Evolutionary conservation across 1,140 invertebrate species (phyloP), one percentile per base, ranked within the genome.

Genomic region (Sycophila sp.): DNA sequence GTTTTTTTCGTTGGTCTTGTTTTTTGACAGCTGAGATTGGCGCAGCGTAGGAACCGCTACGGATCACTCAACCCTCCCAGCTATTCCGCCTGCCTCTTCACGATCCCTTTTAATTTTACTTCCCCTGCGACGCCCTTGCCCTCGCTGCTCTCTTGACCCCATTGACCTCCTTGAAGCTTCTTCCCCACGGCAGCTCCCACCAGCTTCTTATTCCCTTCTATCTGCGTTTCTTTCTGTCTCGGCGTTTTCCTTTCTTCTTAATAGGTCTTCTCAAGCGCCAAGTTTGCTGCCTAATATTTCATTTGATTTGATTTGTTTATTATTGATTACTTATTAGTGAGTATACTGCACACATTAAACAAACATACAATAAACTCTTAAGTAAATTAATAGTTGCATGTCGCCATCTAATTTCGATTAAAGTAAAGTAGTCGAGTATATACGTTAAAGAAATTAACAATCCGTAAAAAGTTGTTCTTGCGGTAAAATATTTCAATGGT

Each of bases 41-140:
- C n/a, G n/a, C n/a, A 17, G 30, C n/a, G 17, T 32, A 32, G 17
- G 30, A 56, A 34, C 19, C 53, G 17, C 1, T 13, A 15, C 26
- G 10, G 15, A 13, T 26, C n/a, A 30, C n/a, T 4, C n/a, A 55
- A 30, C n/a, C 19, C 53, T 36, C 36, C 30, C 30, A 28, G 19
- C 22, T 32, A 55, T 17, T 11, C 15, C 28, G 4, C 19, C 26
- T 15, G 13, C 10, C n/a, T 56, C 10, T 10, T 17, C 15, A 10
- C 53, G 42, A 45, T 49, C 59, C n/a, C 24, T 11, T 63, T 63
- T 63, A 11, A 63, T 63, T 42, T 36, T 15, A 6, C 19, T 26
- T 51, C 60, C 45, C 28, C 45, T n/a, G 11, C 45, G 13, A 47
- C 26, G 45, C 17, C 45, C 45, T 40, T 51, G 24, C 19, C 49